Evolutionary conservation across 2,888 invertebrate genomes (phyloP).

Genomic region (Drosophila cracens): DNA sequence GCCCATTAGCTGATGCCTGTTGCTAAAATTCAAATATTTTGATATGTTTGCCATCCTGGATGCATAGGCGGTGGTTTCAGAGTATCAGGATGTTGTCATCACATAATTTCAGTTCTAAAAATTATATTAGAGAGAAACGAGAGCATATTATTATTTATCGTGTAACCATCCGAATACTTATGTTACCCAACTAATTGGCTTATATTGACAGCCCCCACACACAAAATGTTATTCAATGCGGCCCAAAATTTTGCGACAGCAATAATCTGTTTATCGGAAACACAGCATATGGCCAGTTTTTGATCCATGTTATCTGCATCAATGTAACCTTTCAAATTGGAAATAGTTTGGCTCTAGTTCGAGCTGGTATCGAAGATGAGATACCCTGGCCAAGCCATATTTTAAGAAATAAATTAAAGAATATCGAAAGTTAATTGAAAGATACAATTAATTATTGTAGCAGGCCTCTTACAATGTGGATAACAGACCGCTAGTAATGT

Average conservation of each 20-base stretch:
- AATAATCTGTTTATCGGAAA: not conserved
- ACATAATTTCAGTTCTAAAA: constrained; percentile 55
- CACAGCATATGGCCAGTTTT: not conserved
- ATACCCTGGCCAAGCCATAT: not conserved
- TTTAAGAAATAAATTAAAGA: not conserved
- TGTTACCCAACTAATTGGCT: constrained; percentile 43
- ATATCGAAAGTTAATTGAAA: not conserved
- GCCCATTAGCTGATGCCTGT: constrained; percentile 45
- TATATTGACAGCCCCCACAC: constrained; percentile 3
- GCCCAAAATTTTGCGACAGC: not conserved
- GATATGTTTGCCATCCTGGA: constrained; percentile 70
- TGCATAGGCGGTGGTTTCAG: constrained; percentile 20
- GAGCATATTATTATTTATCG: constrained; percentile 24
- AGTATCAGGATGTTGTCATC: constrained; percentile 12
- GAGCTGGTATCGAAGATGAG: not conserved
- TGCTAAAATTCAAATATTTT: constrained; percentile 70
- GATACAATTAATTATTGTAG: not conserved
- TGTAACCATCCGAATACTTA: constrained; percentile 9
- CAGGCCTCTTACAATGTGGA: too few species aligned
- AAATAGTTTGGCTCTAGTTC: not conserved
- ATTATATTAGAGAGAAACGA: constrained; percentile 22
- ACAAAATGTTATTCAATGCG: constrained; percentile 32
- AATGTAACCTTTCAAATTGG: not conserved
- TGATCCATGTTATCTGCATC: not conserved
- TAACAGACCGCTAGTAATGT: too few species aligned